A percentile compares a stretch with the other conserved stretches of the same genome.
These are phyloP conservation scores for Ricordea florida DNA, from an alignment of 92 coral and sea anemone genomes.

Conservation along the genomic window DNA sequence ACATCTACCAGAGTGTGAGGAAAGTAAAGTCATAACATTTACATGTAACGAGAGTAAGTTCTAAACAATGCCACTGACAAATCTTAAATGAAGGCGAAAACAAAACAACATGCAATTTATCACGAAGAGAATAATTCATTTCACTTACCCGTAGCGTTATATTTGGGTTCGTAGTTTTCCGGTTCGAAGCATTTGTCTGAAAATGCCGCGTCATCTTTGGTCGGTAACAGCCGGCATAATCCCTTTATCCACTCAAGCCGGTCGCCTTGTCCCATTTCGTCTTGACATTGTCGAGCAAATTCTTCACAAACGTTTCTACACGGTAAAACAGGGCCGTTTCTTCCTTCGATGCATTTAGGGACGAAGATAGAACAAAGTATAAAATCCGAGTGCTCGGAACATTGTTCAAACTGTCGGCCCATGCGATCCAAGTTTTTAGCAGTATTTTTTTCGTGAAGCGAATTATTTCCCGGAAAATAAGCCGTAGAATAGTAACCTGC, in stretches of 20 bases:
- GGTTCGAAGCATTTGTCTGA: slow-evolving; percentile 27
- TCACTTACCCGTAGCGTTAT: slow-evolving; percentile 30
- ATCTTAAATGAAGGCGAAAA: background rate
- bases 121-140: background rate
- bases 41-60: too few relatives aligned
- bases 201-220: background rate
- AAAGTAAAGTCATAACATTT: too few relatives aligned
- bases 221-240: slow-evolving; percentile 38
- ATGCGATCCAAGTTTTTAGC: slow-evolving; percentile 2
- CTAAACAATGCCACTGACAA: too few relatives aligned
- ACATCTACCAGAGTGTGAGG: too few relatives aligned
- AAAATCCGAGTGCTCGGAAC: slow-evolving; percentile 38
- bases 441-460: background rate
- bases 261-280: slow-evolving; percentile 1
- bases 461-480: background rate
- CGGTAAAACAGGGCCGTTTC: slow-evolving; percentile 45
- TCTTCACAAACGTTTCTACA: slow-evolving; percentile 56
- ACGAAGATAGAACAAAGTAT: slow-evolving; percentile 44
- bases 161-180: slow-evolving; percentile 25
- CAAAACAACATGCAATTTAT: background rate
- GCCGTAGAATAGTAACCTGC: slow-evolving; percentile 25
- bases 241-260: slow-evolving; percentile 64
- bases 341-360: slow-evolving; percentile 55
- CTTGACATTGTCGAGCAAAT: slow-evolving; percentile 43
- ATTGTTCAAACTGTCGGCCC: background rate